Percentiles rank a stretch among this genome's conserved stretches.
phyloP scores from a whole-genome alignment of 2,888 invertebrate species.

The Glyphotaelius pellucidus region DNA sequence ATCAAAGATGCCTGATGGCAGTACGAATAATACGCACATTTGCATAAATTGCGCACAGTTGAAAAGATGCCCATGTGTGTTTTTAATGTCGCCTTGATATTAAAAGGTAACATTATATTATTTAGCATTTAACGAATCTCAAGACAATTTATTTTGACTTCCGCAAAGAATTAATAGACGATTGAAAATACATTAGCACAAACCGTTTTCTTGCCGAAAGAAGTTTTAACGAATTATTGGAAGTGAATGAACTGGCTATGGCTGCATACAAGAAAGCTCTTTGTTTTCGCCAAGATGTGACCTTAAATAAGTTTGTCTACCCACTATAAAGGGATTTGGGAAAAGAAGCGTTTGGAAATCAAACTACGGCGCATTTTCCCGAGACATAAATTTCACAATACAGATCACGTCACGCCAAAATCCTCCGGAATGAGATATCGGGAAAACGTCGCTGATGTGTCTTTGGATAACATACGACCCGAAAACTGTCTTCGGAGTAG shows the following conservation, averaged over 20 bases:
- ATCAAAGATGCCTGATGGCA: slow-evolving; percentile 47
- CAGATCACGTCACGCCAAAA: slow-evolving; percentile 62
- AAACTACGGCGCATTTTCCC: background rate
- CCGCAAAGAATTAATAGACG: background rate
- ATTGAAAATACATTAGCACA: background rate
- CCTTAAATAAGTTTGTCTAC: background rate
- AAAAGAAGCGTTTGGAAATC: background rate
- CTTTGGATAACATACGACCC: slow-evolving; percentile 58
- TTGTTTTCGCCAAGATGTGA: background rate
- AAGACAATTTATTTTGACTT: slow-evolving; percentile 6
- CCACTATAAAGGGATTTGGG: background rate
- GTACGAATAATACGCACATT: slow-evolving; percentile 38
- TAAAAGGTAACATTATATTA: background rate
- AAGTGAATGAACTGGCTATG: background rate
- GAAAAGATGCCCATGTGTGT: background rate
- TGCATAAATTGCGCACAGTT: slow-evolving; percentile 49
- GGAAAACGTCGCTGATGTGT: slow-evolving; percentile 62
- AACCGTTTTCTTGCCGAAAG: background rate
- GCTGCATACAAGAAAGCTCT: background rate
- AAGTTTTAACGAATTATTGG: background rate
- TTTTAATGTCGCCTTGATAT: background rate
- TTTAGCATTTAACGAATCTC: background rate
- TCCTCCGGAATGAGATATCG: slow-evolving; percentile 65
- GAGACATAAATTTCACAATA: slow-evolving; percentile 60
- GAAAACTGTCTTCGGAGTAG: slow-evolving; percentile 44